Percentiles rank a stretch among this genome's conserved stretches.
These are phyloP conservation scores for Sabatieria punctata DNA, from an alignment of 2,888 invertebrate species.

Conservation along the genomic window DNA sequence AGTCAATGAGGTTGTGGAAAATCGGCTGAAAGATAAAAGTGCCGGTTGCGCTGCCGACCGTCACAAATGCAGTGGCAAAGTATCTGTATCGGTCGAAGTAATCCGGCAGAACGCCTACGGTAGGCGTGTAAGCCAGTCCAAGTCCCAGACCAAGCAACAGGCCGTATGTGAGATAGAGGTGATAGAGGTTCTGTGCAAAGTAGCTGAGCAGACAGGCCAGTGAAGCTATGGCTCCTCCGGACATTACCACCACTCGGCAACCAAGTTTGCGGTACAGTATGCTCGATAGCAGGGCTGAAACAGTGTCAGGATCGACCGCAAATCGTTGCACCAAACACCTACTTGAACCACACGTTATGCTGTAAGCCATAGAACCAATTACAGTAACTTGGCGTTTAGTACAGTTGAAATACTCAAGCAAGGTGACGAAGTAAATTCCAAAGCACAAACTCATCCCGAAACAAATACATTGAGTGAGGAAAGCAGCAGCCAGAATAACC, in stretches of 20 bases:
- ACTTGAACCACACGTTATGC: no score
- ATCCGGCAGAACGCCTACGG: constrained; percentile 32
- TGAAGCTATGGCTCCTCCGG: constrained; percentile 28
- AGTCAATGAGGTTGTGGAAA: constrained; percentile 25
- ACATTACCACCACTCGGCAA: constrained; percentile 29
- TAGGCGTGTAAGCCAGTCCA: constrained; percentile 28
- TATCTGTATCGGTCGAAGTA: constrained; percentile 33
- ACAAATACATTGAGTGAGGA: background rate
- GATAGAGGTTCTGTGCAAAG: constrained; percentile 25
- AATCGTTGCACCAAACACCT: no score
- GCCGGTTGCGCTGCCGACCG: constrained; percentile 34
- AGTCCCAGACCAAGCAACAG: constrained; percentile 27
- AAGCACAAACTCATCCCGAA: constrained; percentile 2
- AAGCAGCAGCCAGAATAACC: constrained; percentile 4
- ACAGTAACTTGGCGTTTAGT: background rate
- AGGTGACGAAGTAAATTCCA: background rate
- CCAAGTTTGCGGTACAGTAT: constrained; percentile 31
- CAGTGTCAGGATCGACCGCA: no score
- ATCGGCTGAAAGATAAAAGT: constrained; percentile 30
- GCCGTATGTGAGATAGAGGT: constrained; percentile 32
- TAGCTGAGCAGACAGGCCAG: constrained; percentile 28
- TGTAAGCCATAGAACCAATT: constrained; percentile 4
- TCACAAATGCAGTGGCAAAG: constrained; percentile 33
- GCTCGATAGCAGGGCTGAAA: constrained; percentile 33
- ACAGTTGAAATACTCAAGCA: background rate